Base-by-base conservation (phyloP, 2,113 vertebrate species). In the Murina feae region DNA sequence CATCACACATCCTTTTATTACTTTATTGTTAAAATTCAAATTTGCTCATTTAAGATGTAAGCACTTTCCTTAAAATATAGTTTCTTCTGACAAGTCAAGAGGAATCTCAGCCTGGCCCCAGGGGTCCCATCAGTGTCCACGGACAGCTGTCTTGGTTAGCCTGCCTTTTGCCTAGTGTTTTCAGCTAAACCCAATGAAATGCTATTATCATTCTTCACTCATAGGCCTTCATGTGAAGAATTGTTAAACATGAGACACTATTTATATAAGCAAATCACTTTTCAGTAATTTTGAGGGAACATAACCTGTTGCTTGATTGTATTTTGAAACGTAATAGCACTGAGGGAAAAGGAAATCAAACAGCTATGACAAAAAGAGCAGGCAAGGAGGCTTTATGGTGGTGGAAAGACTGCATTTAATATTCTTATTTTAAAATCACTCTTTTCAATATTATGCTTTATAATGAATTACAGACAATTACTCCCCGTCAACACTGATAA, bases 391-490 rank as follows among this genome's bases (percentile, higher is more conserved):
- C 25, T 92, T 93, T 74, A 14, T 58, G 55, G 39, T 39, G 39
- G 39, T 6, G 47, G 20, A n/a, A 8, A 82, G n/a, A 20, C 35
- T 87, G 30, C 37, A 60, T 96, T 96, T 83, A 60, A 75, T 74
- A 92, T 74, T 92, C 69, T 82, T 86, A 94, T 97, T 95, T 93
- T 88, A 88, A 93, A 92, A 97, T 95, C 83, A 94, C 68, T 81
- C 87, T 96, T 98, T 95, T 96, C 86, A 97, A 95, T 92, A 95
- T 97, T 90, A 87, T 76, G 93, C 63, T 89, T 97, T 96, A 95
- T 96, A 96, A 97, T n/a, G 80, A 97, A 89, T 81, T 95, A 93
- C 76, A 96, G 90, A 85, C 97, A 98, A 98, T 98, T 97, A 97
- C 97, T 97, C 96, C 78, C 78, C 97, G 96, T 96, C 95, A 96